A percentile compares a stretch with the other conserved stretches of the same genome.
These are phyloP conservation scores for Hedychridium roseum DNA, from an alignment of 2,888 invertebrate genomes.

Conservation along the genomic window DNA sequence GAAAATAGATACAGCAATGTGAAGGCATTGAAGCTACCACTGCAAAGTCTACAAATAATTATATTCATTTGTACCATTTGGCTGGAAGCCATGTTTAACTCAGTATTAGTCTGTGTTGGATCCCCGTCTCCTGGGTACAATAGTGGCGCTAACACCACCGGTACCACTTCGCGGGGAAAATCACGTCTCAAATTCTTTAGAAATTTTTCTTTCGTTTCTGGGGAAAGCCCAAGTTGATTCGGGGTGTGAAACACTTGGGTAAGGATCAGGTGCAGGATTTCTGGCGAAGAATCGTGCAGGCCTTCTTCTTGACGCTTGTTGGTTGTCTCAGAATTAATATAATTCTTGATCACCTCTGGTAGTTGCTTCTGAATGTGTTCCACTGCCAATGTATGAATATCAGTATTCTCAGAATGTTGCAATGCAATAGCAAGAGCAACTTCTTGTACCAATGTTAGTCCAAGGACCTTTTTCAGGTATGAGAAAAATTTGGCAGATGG, in stretches of 20 bases:
- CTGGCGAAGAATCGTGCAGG: constrained; percentile 89
- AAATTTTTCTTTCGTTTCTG: constrained; percentile 82
- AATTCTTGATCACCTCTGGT: constrained; percentile 85
- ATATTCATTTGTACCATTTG: constrained; percentile 49
- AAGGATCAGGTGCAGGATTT: constrained; percentile 85
- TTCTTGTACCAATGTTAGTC: constrained; percentile 89
- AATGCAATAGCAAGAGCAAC: constrained; percentile 88
- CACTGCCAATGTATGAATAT: constrained; percentile 77
- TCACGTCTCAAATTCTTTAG: constrained; percentile 83
- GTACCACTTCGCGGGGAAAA: constrained; percentile 88
- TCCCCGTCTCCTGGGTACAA: constrained; percentile 83
- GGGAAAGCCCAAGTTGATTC: constrained; percentile 71
- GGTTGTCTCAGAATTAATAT: constrained; percentile 78
- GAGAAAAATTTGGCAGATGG: constrained; percentile 82
- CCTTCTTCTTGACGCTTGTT: constrained; percentile 80
- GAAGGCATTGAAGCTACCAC: not conserved
- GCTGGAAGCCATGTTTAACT: constrained; percentile 59
- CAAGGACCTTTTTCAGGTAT: constrained; percentile 85
- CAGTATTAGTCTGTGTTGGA: constrained; percentile 65
- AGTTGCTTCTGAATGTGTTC: constrained; percentile 84
- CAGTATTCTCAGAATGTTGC: constrained; percentile 80
- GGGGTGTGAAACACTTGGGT: constrained; percentile 68
- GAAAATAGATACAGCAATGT: constrained; percentile 5
- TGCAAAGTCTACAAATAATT: not conserved
- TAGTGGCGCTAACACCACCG: constrained; percentile 88